Conservation (phyloP, 2,888 invertebrate genomes). For the Fragum whitleyi region DNA sequence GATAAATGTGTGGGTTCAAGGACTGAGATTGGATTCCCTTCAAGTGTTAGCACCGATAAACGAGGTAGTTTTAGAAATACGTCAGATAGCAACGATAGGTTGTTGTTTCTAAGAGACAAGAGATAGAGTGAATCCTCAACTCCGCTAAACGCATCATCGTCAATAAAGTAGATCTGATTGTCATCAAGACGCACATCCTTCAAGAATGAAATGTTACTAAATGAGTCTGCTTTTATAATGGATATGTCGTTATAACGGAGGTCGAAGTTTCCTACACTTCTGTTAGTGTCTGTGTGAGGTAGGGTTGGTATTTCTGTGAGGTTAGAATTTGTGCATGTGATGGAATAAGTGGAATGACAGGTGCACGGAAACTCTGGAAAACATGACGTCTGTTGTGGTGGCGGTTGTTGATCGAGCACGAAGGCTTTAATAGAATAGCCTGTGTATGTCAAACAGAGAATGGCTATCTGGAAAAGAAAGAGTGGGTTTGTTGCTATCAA, state of each 20-base stretch:
- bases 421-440: not conserved
- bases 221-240: not conserved
- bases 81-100: not conserved
- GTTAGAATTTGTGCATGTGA: not conserved
- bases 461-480: not conserved
- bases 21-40: conserved; percentile 8
- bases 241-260: conserved; percentile 5
- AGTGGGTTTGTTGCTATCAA: not conserved
- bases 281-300: not conserved
- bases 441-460: not conserved
- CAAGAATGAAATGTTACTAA: not conserved
- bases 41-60: not conserved
- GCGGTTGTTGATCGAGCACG: not conserved
- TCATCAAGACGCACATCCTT: not conserved
- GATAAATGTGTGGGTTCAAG: not conserved
- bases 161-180: not conserved
- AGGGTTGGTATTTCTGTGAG: not conserved
- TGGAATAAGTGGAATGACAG: not conserved
- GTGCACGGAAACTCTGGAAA: conserved; percentile 15
- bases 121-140: not conserved
- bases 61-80: not conserved
- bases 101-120: not conserved
- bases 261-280: not conserved
- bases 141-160: conserved; percentile 6
- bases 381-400: not conserved